Evolutionary conservation across 1,140 invertebrate genomes (phyloP).

Genomic region (Heliconius hermathena): DNA sequence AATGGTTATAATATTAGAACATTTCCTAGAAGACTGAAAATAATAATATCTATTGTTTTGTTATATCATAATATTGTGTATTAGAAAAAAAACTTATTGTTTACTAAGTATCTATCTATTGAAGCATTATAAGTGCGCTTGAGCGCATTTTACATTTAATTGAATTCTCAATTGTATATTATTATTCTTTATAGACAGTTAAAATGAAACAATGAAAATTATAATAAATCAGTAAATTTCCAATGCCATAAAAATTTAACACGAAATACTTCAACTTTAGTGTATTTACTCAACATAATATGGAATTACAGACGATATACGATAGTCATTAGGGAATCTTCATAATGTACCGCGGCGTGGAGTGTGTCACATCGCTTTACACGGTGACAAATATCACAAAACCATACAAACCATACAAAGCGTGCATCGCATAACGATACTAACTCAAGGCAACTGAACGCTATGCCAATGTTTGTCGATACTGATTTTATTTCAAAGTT

Average conservation of each 20-base stretch:
- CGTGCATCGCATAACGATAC: slow-evolving; percentile 51
- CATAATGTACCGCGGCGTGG: not conserved
- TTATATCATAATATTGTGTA: not conserved
- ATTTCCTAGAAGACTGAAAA: not conserved
- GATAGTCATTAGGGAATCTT: slow-evolving; percentile 2
- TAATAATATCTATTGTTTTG: not conserved
- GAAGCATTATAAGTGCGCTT: not conserved
- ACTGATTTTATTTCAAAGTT: not conserved
- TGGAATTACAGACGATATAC: not conserved
- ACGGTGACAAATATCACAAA: slow-evolving; percentile 48
- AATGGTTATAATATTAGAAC: too few species aligned
- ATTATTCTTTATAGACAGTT: not conserved
- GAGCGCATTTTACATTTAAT: not conserved
- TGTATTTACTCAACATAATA: not conserved
- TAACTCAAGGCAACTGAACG: slow-evolving; percentile 49
- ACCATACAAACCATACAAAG: slow-evolving; percentile 51
- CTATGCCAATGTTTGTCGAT: slow-evolving; percentile 13
- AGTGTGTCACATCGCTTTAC: slow-evolving; percentile 33
- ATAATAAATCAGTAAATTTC: not conserved
- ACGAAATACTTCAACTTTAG: not conserved
- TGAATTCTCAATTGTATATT: not conserved
- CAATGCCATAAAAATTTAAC: not conserved
- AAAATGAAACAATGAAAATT: not conserved
- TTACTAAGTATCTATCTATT: not conserved
- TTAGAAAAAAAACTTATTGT: not conserved